Conservation (phyloP, 2,888 invertebrate species). For the Drosophila stalkeri region DNA sequence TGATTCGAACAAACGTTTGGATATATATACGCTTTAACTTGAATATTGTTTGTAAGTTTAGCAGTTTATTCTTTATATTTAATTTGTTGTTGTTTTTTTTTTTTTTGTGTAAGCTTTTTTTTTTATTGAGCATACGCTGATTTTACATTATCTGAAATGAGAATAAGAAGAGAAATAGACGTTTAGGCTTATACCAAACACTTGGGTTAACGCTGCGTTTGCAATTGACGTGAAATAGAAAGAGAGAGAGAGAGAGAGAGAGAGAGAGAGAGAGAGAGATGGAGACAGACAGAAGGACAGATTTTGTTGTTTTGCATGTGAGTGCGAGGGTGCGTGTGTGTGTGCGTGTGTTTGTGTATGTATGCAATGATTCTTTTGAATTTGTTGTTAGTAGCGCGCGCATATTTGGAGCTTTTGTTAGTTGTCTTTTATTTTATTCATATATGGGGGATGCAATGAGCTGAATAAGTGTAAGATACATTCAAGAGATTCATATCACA, state of each 20-base stretch:
- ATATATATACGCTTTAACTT: slow-evolving; percentile 47
- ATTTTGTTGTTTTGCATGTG: slow-evolving; percentile 11
- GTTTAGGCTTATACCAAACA: slow-evolving; percentile 78
- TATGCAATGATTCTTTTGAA: slow-evolving; percentile 17
- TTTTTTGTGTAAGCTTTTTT: slow-evolving; percentile 50
- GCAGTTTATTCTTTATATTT: slow-evolving; percentile 25
- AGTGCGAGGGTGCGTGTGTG: slow-evolving; percentile 2
- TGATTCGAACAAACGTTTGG: slow-evolving; percentile 52
- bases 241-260: slow-evolving; percentile 31
- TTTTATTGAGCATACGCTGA: slow-evolving; percentile 80
- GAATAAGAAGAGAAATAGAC: slow-evolving; percentile 81
- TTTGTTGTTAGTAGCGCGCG: slow-evolving; percentile 69
- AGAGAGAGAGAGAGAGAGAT: slow-evolving; percentile 37
- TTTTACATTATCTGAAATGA: slow-evolving; percentile 84
- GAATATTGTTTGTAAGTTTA: slow-evolving; percentile 44
- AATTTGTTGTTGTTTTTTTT: slow-evolving; percentile 27
- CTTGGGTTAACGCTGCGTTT: slow-evolving; percentile 34
- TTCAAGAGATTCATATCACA: slow-evolving; percentile 10
- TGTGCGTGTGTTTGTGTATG: slow-evolving; percentile 11
- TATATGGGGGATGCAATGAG: slow-evolving; percentile 45
- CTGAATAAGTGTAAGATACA: slow-evolving; percentile 20
- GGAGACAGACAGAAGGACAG: slow-evolving; percentile 37
- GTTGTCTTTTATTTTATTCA: slow-evolving; percentile 16
- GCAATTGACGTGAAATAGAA: slow-evolving; percentile 24
- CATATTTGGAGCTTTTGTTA: slow-evolving; percentile 45